Base-by-base conservation (phyloP, 1,140 invertebrate species). In the Zaprionus camerounensis region DNA sequence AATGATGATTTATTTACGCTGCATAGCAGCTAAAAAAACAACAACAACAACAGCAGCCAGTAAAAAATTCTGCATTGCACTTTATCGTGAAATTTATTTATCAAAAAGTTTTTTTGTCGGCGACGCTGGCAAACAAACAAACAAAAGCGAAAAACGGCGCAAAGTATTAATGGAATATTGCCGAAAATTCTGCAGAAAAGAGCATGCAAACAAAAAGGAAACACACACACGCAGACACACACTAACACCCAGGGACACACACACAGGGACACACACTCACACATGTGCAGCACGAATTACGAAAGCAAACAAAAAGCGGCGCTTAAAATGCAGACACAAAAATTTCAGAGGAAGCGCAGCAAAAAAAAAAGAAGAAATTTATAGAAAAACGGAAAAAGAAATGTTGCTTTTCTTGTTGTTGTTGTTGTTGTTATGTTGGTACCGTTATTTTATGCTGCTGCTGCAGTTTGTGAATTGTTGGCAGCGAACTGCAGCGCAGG, bases 171-270 rank as follows among this genome's bases (percentile, higher is more conserved):
- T 87, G 84, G 84, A 87, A 87, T 88, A 90, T 87, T 81, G 81
- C 78, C 85, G 84, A 90, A 87, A 87, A 90, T 87, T 87, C 85
- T 67, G 75, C 81, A 87, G 84, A 87, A 87, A 87, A 88, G 81
- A 81, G 84, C 83, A 87, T 76, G 74, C 73, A 90, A 78, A 80
- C 82, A 80, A 55, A 80, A 80, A 82, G 6, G 20, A 22, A 24
- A 80, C 61, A 77, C 62, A 62, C 34, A 71, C 57, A 53, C 31
- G 68, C 36, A 69, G 62, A 62, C 22, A 71, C 38, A 70, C 26
- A 38, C 9, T 26, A 22, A 22, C 20, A 22, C 20, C 20, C 1
- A 80, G 82, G 2, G 9, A 46, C 20, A 80, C 56, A 74, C 62
- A 62, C 38, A 71, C 31, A 31, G 7, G 2, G 3, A 69, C 65